Evolutionary conservation across 1,140 invertebrate genomes (phyloP).

Genomic region (Drosophila prosaltans): DNA sequence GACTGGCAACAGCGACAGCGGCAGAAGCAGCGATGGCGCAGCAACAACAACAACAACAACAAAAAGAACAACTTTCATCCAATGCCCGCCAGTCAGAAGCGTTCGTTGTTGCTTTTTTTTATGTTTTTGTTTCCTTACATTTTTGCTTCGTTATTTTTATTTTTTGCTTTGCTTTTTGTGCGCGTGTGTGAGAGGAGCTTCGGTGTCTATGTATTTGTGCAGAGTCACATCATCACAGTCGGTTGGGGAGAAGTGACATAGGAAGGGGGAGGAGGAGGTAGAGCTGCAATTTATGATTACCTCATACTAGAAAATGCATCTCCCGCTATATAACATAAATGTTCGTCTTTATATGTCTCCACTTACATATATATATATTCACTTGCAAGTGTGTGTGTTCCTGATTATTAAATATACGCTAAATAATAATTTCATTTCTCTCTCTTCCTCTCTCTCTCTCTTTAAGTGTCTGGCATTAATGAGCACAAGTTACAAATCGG

Average conservation of each 20-base stretch:
- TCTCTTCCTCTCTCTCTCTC: conserved; percentile 18
- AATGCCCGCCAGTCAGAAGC: conserved; percentile 82
- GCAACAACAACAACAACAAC: conserved; percentile 37
- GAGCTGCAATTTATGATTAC: conserved; percentile 68
- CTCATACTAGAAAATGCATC: conserved; percentile 71
- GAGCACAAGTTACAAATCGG: conserved; percentile 44
- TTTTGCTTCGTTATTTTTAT: not conserved
- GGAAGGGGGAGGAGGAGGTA: not conserved
- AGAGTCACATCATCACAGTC: conserved; percentile 13
- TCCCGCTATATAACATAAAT: conserved; percentile 38
- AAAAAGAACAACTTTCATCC: conserved; percentile 29
- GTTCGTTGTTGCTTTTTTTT: conserved; percentile 43
- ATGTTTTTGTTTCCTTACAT: not conserved
- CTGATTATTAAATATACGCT: conserved; percentile 70
- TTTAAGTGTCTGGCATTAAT: conserved; percentile 50
- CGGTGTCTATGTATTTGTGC: conserved; percentile 27
- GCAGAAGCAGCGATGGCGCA: conserved; percentile 17
- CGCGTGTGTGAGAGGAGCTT: conserved; percentile 55
- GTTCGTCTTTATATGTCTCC: conserved; percentile 5
- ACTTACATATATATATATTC: conserved; percentile 12
- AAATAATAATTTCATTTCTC: conserved; percentile 58
- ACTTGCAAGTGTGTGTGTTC: conserved; percentile 26
- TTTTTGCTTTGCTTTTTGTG: conserved; percentile 42
- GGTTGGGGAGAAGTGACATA: not conserved
- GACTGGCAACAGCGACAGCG: conserved; percentile 45